Evolutionary conservation across 1,140 invertebrate genomes (phyloP).

Genomic region (Chelonus insularis): DNA sequence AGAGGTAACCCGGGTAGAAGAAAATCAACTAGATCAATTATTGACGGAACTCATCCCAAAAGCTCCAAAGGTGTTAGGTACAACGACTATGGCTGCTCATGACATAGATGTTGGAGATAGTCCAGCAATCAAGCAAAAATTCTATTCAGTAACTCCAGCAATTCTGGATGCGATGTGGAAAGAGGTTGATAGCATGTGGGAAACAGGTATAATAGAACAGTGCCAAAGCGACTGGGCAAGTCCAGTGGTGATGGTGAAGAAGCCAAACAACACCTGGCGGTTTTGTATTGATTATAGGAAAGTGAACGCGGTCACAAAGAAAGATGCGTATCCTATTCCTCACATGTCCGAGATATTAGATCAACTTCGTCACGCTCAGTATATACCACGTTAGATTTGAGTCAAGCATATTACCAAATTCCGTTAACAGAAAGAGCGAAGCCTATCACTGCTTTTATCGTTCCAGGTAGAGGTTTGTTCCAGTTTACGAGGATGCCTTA

Average conservation of each 20-base stretch:
- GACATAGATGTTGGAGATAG: too few species aligned
- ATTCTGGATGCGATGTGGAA: too few species aligned
- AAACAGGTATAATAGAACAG: slow-evolving; percentile 33
- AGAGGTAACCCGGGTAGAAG: too few species aligned
- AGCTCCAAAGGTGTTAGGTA: too few species aligned
- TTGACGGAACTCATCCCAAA: too few species aligned
- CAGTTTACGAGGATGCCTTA: slow-evolving; percentile 12
- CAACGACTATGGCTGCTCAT: too few species aligned
- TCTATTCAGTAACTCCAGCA: too few species aligned
- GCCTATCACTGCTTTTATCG: slow-evolving; percentile 33
- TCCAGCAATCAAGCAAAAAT: too few species aligned
- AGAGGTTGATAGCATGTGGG: slow-evolving; percentile 37
- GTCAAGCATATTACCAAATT: slow-evolving; percentile 46
- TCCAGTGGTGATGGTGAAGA: slow-evolving; percentile 39
- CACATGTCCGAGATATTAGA: slow-evolving; percentile 32
- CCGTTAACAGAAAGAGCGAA: slow-evolving; percentile 15
- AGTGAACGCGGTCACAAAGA: slow-evolving; percentile 38
- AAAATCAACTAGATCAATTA: too few species aligned
- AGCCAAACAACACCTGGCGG: slow-evolving; percentile 34
- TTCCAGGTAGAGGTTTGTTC: not conserved
- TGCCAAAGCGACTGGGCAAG: slow-evolving; percentile 35
- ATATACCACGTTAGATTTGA: slow-evolving; percentile 40
- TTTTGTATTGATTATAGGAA: slow-evolving; percentile 44
- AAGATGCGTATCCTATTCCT: slow-evolving; percentile 42
- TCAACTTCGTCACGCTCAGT: slow-evolving; percentile 26